phyloP scores from a whole-genome alignment of 2,113 vertebrate species.

The Eleginops maclovinus region DNA sequence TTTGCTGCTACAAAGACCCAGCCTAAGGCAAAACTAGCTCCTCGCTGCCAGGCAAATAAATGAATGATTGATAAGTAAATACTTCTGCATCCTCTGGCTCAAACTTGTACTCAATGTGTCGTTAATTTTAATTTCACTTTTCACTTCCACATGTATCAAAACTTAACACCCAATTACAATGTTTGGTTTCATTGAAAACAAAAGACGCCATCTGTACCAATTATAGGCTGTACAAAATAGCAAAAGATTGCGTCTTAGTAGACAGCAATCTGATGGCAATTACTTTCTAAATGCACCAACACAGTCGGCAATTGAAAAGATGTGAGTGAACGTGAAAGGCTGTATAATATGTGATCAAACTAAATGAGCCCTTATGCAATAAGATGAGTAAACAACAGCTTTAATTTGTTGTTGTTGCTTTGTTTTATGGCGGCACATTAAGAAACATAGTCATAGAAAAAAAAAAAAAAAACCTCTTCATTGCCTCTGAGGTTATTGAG shows the following conservation, averaged over 20 bases:
- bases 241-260: background rate
- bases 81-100: background rate
- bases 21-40: background rate
- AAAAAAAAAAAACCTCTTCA: slow-evolving; percentile 1
- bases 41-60: background rate
- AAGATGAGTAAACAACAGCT: slow-evolving; percentile 9
- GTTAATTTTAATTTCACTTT: slow-evolving; percentile 5
- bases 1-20: background rate
- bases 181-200: slow-evolving; percentile 1
- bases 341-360: slow-evolving; percentile 34
- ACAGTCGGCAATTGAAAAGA: background rate
- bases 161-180: slow-evolving; percentile 4
- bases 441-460: background rate
- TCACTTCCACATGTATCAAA: background rate
- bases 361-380: slow-evolving; percentile 39
- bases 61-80: background rate
- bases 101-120: background rate
- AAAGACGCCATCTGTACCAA: background rate
- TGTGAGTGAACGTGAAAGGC: slow-evolving; percentile 29
- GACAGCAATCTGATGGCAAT: slow-evolving; percentile 20
- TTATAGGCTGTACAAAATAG: slow-evolving; percentile 6
- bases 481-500: background rate
- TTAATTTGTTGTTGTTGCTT: slow-evolving; percentile 30
- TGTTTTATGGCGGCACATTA: slow-evolving; percentile 25
- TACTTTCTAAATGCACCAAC: slow-evolving; percentile 11